Evolutionary conservation across 2,113 vertebrate genomes (phyloP).

Genomic region (Aptenodytes forsteri): DNA sequence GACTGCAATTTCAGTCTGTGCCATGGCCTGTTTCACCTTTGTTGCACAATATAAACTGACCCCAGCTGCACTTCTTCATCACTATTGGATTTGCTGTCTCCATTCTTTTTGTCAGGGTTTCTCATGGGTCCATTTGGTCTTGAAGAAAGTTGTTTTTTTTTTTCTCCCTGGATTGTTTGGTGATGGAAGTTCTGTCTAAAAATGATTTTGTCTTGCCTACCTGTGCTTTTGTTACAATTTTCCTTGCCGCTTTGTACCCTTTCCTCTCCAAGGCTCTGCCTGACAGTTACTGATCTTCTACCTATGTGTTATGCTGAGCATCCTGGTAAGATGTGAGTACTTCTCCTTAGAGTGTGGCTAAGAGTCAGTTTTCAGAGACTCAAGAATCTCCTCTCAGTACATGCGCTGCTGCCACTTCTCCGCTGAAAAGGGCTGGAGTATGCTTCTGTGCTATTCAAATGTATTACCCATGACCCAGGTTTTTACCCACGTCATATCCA

Average conservation of each 20-base stretch:
- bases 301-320: not conserved
- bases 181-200: not conserved
- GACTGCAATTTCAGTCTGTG: constrained; percentile 26
- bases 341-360: not conserved
- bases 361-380: not conserved
- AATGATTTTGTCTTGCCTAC: not conserved
- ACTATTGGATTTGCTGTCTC: constrained; percentile 50
- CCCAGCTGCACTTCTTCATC: constrained; percentile 4
- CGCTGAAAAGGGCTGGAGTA: not conserved
- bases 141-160: not conserved
- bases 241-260: not conserved
- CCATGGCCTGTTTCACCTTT: constrained; percentile 28
- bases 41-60: constrained; percentile 58
- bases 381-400: not conserved
- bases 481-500: not conserved
- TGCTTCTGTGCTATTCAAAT: not conserved
- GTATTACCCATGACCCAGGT: not conserved
- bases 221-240: not conserved
- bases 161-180: not conserved
- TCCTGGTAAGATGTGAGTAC: not conserved
- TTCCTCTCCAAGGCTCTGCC: not conserved
- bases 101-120: not conserved
- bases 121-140: not conserved
- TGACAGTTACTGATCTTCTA: not conserved
- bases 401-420: not conserved